Conservation (phyloP, 2,888 invertebrate genomes). For the Nemurella pictetii region DNA sequence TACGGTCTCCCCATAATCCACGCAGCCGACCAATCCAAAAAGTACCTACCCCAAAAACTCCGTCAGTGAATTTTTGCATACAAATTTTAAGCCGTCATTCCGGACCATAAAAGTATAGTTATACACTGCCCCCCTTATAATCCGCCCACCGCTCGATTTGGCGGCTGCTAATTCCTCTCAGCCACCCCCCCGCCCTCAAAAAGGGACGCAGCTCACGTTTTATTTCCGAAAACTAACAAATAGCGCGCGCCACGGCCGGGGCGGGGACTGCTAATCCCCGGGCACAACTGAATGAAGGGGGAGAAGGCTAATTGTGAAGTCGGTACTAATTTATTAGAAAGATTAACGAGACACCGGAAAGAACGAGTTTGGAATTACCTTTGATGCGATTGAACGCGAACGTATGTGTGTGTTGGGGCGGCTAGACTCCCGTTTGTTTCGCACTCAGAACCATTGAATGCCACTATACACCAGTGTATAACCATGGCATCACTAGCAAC, state of each 20-base stretch:
- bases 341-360: neutral
- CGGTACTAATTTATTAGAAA: neutral
- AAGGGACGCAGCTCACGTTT: neutral
- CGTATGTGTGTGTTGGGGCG: neutral
- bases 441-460: too few relatives aligned
- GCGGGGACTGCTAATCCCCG: neutral
- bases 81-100: neutral
- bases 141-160: neutral
- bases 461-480: too few relatives aligned
- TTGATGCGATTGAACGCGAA: neutral
- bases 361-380: constrained; percentile 2
- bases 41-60: neutral
- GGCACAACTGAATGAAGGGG: neutral
- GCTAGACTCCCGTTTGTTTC: too few relatives aligned
- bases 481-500: too few relatives aligned
- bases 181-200: neutral
- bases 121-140: neutral
- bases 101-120: neutral
- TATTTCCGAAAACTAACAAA: neutral
- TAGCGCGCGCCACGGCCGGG: neutral
- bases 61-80: neutral
- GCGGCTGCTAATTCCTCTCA: neutral
- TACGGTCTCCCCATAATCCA: neutral
- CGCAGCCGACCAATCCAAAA: neutral
- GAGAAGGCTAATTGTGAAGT: neutral